Evolutionary conservation across 1,140 invertebrate genomes (phyloP), one percentile per base, ranked within the genome.

Genomic region (Lepidurus apus): DNA sequence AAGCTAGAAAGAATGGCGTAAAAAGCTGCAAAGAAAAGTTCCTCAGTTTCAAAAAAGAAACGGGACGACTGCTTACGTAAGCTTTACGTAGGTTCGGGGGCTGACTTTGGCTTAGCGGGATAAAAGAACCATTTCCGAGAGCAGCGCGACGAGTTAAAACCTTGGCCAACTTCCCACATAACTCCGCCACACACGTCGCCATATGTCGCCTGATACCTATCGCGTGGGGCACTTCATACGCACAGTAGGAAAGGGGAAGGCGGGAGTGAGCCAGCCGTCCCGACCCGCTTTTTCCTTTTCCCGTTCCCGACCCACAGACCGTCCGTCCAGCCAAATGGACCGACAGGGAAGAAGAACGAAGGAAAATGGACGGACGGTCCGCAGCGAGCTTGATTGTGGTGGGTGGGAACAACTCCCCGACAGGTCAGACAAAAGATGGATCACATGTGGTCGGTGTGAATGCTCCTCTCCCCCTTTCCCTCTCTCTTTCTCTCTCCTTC

Each of bases 341-440:
- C 53, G 13, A 21, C 13, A 65, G 6, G 13, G 53, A 65, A 6
- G 6, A 65, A 6, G 53, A 65, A 65, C 17, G 9, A 65, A 65
- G 13, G 53, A 17, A 7, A 13, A 7, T 21, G 53, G 53, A 65
- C 13, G 53, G 53, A 17, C 53, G 13, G 9, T 65, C 53, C n/a
- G 53, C 17, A 65, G 53, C 21, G 53, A 65, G 53, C n/a, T 65
- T 65, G 53, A 17, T 65, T 65, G 53, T 65, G 13, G 53, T 65
- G 53, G 13, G 53, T 65, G 53, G 53, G 53, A 65, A 65, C 53
- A 65, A 21, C 53, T 65, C 53, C 13, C 53, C 53, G 45, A 65
- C 53, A 65, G 53, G 53, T 65, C 53, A 65, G 53, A 65, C 53
- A 65, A 65, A 65, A 65, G 53, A 65, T 65, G 53, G 53, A 65